These are phyloP conservation scores for Dasypogon diadema DNA, from an alignment of 2,888 invertebrate species.

Conservation along the genomic window DNA sequence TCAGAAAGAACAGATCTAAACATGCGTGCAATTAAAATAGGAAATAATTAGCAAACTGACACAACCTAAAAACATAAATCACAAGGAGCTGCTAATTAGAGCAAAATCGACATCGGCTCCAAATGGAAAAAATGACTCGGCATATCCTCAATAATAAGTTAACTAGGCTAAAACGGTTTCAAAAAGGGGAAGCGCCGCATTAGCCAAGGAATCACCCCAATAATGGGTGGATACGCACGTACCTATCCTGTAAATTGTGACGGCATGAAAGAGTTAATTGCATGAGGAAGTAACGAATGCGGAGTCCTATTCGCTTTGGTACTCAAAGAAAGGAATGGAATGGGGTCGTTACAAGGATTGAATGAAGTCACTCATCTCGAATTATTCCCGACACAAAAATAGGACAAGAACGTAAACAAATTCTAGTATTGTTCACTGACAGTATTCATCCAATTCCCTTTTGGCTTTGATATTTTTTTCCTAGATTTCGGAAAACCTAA, in stretches of 20 bases:
- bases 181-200: constrained; percentile 22
- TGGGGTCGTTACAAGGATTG: no score
- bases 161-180: constrained; percentile 25
- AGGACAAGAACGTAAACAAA: no score
- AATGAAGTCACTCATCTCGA: no score
- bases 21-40: constrained; percentile 24
- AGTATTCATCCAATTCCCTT: no score
- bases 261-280: background rate
- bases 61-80: constrained; percentile 39
- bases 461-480: no score
- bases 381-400: no score
- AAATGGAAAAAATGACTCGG: constrained; percentile 46
- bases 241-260: constrained; percentile 8
- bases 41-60: constrained; percentile 41
- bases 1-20: no score
- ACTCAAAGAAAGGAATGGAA: no score
- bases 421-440: no score
- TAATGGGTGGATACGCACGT: background rate
- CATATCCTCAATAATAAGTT: constrained; percentile 27
- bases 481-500: no score
- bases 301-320: no score
- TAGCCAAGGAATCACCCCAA: constrained; percentile 2
- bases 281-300: background rate
- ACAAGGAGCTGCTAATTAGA: constrained; percentile 40
- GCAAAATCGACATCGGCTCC: constrained; percentile 24